phyloP scores from a whole-genome alignment of 2,113 vertebrate species.

The Crotalus tigris region DNA sequence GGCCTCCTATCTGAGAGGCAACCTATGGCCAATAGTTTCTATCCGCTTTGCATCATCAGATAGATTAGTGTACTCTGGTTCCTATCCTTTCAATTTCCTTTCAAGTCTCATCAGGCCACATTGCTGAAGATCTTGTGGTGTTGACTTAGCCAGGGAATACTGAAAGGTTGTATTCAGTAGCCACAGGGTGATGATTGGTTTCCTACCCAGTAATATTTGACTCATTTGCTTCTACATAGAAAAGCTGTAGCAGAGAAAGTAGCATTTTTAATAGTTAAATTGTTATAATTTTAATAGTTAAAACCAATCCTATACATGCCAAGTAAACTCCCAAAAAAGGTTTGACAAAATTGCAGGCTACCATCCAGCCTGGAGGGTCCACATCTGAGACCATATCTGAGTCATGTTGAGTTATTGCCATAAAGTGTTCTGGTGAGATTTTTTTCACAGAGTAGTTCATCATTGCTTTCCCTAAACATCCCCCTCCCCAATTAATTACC shows the following conservation, averaged over 20 bases:
- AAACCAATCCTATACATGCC: not conserved
- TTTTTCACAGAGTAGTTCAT: not conserved
- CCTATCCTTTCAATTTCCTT: constrained; percentile 28
- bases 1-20: not conserved
- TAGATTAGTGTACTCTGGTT: not conserved
- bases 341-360: not conserved
- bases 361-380: not conserved
- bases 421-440: not conserved
- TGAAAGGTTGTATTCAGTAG: constrained; percentile 21
- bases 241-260: constrained; percentile 1
- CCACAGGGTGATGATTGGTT: constrained; percentile 1
- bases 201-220: constrained; percentile 1
- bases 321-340: not conserved
- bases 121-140: constrained; percentile 6
- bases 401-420: not conserved
- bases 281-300: not conserved
- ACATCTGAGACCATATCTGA: not conserved
- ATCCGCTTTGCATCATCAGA: not conserved
- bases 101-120: constrained; percentile 33
- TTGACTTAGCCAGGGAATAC: constrained; percentile 13
- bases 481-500: not conserved
- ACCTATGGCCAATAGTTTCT: not conserved
- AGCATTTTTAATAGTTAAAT: not conserved
- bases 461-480: not conserved
- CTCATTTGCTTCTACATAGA: not conserved